Base-by-base conservation (phyloP, 2,113 vertebrate genomes). In the Cyanistes caeruleus region DNA sequence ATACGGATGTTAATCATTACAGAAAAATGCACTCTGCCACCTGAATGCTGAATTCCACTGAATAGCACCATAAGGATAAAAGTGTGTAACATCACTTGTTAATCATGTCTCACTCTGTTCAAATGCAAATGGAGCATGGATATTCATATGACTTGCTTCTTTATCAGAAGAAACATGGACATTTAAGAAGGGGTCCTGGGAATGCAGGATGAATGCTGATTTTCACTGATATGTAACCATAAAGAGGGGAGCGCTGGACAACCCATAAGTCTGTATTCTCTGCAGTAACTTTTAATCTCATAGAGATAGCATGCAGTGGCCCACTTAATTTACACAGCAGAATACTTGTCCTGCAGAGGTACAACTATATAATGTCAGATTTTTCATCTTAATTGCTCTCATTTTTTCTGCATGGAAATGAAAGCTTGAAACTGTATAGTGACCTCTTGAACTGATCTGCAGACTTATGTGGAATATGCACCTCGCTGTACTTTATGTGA, bases 241-340 rank as follows among this genome's bases (percentile, higher is more conserved):
- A 74, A 55, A 30, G 84, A 81, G 21, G 15, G 13, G 17, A 84
- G 22, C 24, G 70, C 37, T 37, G 44, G 78, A 43, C 67, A 91
- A 78, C 33, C 8, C 31, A 64, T 35, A 77, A 70, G 41, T 79
- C 52, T 83, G 64, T 51, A 25, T 41, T 79, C 75, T 86, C 64
- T 74, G 76, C 48, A 90, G 59, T 64, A 84, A 78, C 83, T 88
- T 91, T 94, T 78, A 67, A 75, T 90, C 51, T 94, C 55, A 49
- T 7, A 70, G 72, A 92, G 82, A 59, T 67, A 52, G 33, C 55
- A 51, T 64, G 72, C 39, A 33, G 37, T 58, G 37, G 8, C 10
- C 39, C 24, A 63, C 48, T 85, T 80, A 58, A 94, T 80, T 75
- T 77, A 28, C 0, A 2, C 27, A 83, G 59, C 9, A 76, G 59